Evolutionary conservation across 2,888 invertebrate genomes (phyloP).

Genomic region (Taphrorychus bicolor): DNA sequence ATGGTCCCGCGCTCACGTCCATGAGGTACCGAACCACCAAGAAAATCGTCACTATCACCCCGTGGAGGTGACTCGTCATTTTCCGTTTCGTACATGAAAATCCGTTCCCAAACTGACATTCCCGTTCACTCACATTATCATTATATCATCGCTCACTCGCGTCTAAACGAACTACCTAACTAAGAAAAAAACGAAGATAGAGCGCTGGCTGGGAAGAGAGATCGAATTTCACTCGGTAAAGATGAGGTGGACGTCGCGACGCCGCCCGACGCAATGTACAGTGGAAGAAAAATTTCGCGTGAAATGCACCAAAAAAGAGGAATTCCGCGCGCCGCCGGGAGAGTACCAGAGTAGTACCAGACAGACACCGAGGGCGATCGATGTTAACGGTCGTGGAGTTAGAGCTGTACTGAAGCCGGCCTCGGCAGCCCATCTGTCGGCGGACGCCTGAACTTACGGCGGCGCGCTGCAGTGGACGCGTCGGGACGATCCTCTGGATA

Average conservation of each 20-base stretch:
- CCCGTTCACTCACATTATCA: conserved; percentile 37
- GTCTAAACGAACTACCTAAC: conserved; percentile 5
- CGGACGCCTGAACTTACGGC: conserved; percentile 51
- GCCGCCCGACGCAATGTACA: neutral
- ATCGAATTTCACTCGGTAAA: conserved; percentile 20
- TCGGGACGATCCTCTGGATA: conserved; percentile 23
- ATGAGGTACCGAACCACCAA: conserved; percentile 48
- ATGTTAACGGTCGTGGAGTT: conserved; percentile 56
- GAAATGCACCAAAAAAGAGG: neutral
- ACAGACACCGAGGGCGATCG: conserved; percentile 40
- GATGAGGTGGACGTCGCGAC: neutral
- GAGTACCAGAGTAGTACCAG: conserved; percentile 38
- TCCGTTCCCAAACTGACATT: conserved; percentile 43
- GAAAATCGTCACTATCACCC: conserved; percentile 48
- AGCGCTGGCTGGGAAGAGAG: neutral
- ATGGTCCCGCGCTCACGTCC: conserved; percentile 53
- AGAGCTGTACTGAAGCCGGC: conserved; percentile 57
- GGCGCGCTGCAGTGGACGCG: conserved; percentile 29
- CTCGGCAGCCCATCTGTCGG: conserved; percentile 52
- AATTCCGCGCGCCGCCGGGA: conserved; percentile 24
- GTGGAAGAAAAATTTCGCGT: conserved; percentile 7
- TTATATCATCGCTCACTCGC: conserved; percentile 25
- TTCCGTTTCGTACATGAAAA: conserved; percentile 49
- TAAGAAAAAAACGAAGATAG: too few relatives aligned
- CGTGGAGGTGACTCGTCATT: conserved; percentile 55